These are phyloP conservation scores for Habrosyne pyritoides DNA, from an alignment of 2,888 invertebrate genomes.

Conservation along the genomic window DNA sequence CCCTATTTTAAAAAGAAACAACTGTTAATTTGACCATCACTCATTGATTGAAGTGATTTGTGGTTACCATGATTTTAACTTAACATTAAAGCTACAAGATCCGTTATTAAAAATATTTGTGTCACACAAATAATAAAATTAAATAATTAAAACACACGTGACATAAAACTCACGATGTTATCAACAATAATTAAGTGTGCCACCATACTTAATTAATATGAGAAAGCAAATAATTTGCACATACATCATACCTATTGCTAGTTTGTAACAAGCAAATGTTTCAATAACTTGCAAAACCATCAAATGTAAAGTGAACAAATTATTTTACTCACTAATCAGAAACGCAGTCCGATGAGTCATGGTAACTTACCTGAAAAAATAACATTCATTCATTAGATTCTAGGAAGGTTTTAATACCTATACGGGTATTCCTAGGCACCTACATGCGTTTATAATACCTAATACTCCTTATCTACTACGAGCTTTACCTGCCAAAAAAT, in stretches of 20 bases:
- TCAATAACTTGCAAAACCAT: neutral
- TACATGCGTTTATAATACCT: too few species aligned
- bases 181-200: neutral
- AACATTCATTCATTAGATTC: slow-evolving; percentile 25
- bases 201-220: slow-evolving; percentile 16
- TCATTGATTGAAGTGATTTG: too few species aligned
- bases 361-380: slow-evolving; percentile 45
- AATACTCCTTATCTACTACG: too few species aligned
- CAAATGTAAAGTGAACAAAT: neutral
- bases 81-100: too few species aligned
- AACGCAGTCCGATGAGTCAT: slow-evolving; percentile 27
- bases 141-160: neutral
- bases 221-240: slow-evolving; percentile 10
- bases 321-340: slow-evolving; percentile 26
- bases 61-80: too few species aligned
- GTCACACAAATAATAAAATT: neutral
- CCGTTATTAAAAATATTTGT: too few species aligned
- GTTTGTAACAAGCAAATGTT: neutral
- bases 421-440: neutral
- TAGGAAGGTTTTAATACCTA: neutral
- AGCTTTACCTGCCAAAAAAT: too few species aligned
- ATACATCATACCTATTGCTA: neutral
- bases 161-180: neutral
- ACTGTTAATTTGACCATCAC: too few species aligned
- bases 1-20: too few species aligned